Evolutionary conservation across 2,797 vertebrate species (phyloP).

Genomic region (Poecile montanus): DNA sequence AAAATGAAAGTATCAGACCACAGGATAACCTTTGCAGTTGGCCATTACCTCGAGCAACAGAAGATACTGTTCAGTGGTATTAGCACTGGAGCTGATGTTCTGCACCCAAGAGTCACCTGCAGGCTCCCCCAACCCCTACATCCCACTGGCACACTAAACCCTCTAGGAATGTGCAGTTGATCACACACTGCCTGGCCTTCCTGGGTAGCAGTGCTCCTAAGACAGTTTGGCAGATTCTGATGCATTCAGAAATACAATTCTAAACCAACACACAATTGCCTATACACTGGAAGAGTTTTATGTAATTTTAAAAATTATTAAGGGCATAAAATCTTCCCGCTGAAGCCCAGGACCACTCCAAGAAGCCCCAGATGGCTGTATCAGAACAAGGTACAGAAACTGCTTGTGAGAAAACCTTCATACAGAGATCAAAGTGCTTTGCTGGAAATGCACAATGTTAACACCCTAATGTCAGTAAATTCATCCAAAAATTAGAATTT

Average conservation of each 20-base stretch:
- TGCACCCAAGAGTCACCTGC: neutral
- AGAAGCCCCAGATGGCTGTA: neutral
- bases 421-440: neutral
- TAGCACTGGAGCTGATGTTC: neutral
- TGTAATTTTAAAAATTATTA: neutral
- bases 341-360: neutral
- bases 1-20: neutral
- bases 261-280: neutral
- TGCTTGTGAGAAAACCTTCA: neutral
- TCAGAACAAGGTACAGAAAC: neutral
- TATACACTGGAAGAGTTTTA: neutral
- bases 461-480: neutral
- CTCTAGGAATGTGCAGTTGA: neutral
- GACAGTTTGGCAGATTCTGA: neutral
- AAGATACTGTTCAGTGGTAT: neutral
- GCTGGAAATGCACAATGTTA: neutral
- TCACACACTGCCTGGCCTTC: neutral
- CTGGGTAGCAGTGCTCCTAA: neutral
- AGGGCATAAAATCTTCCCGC: neutral
- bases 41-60: neutral
- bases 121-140: neutral
- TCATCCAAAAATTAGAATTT: neutral
- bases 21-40: neutral
- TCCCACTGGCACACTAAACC: neutral
- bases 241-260: neutral